Evolutionary conservation across 2,888 invertebrate genomes (phyloP).

Genomic region (Junonia oenone): DNA sequence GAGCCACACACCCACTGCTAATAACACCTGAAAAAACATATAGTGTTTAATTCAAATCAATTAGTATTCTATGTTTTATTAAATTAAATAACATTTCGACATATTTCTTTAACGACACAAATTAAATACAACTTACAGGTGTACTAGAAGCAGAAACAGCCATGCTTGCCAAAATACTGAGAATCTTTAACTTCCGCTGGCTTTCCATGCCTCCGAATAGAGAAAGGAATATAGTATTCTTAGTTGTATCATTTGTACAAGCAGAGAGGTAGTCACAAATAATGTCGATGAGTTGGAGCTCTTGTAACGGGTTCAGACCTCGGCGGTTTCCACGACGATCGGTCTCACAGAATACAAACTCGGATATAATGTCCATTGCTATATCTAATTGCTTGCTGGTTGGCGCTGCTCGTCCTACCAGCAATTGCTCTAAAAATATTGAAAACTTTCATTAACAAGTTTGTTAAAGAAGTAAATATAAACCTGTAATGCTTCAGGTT

Average conservation of each 20-base stretch:
- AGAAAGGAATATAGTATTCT: constrained; percentile 90
- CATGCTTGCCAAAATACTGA: constrained; percentile 91
- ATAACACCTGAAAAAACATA: constrained; percentile 80
- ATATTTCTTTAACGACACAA: no score
- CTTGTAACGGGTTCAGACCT: constrained; percentile 82
- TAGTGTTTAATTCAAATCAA: no score
- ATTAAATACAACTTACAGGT: constrained; percentile 80
- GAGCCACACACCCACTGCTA: constrained; percentile 92
- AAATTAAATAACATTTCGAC: no score
- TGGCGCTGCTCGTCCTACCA: constrained; percentile 75
- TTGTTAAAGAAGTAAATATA: no score
- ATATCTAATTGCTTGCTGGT: constrained; percentile 83
- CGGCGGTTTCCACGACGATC: constrained; percentile 82
- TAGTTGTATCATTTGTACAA: constrained; percentile 84
- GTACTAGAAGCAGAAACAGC: constrained; percentile 89
- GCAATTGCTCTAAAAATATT: constrained; percentile 80
- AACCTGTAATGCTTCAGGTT: not conserved
- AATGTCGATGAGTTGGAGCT: constrained; percentile 88
- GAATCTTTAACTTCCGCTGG: constrained; percentile 82
- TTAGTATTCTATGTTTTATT: no score
- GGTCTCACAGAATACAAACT: constrained; percentile 90
- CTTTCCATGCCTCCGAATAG: constrained; percentile 87
- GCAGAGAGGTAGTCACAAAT: constrained; percentile 87
- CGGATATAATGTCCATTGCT: constrained; percentile 89
- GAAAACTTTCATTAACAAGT: no score